These are phyloP conservation scores for Orcinus orca DNA, from an alignment of 2,113 vertebrate genomes.

Conservation along the genomic window DNA sequence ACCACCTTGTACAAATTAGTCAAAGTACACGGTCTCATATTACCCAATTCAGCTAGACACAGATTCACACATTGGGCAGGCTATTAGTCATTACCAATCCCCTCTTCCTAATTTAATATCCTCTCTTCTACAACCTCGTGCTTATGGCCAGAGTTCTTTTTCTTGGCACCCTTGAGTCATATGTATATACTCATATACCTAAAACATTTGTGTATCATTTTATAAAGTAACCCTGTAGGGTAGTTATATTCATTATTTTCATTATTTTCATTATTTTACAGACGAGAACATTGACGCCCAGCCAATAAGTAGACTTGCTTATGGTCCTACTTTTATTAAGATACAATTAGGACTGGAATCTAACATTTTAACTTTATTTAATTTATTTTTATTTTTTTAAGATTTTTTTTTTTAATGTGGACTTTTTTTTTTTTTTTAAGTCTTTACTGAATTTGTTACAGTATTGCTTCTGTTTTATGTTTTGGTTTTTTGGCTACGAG, in stretches of 20 bases:
- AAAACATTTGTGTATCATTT: slow-evolving; percentile 23
- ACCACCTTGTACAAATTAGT: background rate
- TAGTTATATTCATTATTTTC: background rate
- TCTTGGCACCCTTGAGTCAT: background rate
- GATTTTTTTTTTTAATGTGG: too few species aligned
- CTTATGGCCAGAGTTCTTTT: background rate
- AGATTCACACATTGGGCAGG: background rate
- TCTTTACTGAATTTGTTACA: too few species aligned
- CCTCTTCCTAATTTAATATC: background rate
- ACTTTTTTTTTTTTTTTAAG: too few species aligned
- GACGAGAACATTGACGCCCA: background rate
- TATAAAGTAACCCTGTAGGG: background rate
- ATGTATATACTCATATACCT: background rate
- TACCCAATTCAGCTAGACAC: background rate
- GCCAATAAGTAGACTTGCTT: slow-evolving; percentile 8
- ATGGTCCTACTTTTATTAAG: background rate
- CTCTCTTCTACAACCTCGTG: background rate
- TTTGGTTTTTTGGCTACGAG: too few species aligned
- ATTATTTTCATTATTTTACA: background rate
- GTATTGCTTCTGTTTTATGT: too few species aligned
- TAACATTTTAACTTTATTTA: slow-evolving; percentile 13
- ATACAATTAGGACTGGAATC: background rate
- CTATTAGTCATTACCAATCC: background rate
- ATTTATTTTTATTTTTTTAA: too few species aligned
- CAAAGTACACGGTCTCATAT: background rate